These are phyloP conservation scores for Papilio gigon DNA, from an alignment of 2,888 invertebrate species.

Conservation along the genomic window DNA sequence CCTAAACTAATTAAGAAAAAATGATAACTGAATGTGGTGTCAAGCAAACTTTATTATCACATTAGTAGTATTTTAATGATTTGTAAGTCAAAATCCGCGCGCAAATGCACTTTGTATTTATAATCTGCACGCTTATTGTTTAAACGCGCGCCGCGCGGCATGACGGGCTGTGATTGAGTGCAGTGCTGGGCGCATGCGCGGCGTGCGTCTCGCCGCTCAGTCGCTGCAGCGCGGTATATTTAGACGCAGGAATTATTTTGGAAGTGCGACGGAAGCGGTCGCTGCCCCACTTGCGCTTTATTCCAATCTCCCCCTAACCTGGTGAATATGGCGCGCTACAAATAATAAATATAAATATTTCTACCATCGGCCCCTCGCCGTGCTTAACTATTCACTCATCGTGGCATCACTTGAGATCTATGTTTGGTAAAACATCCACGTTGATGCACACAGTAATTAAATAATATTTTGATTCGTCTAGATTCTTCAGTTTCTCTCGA, in stretches of 20 bases:
- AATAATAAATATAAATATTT: constrained; percentile 34
- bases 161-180: constrained; percentile 31
- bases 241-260: constrained; percentile 51
- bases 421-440: not conserved
- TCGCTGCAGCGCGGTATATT: constrained; percentile 46
- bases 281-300: constrained; percentile 43
- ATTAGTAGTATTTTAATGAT: not conserved
- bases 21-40: no score
- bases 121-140: constrained; percentile 26
- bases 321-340: constrained; percentile 21
- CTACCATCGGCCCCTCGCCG: constrained; percentile 8
- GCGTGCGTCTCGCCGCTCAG: constrained; percentile 23
- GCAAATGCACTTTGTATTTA: constrained; percentile 18
- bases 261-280: constrained; percentile 52
- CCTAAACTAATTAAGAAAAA: not conserved
- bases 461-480: no score
- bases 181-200: constrained; percentile 20
- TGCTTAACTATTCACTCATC: constrained; percentile 28
- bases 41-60: not conserved
- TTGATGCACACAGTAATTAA: not conserved
- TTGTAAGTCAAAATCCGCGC: constrained; percentile 8
- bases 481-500: no score
- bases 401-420: constrained; percentile 11
- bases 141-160: not conserved
- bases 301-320: constrained; percentile 40